phyloP scores from a whole-genome alignment of 2,888 invertebrate genomes.

The Sylvicola fuscatus region DNA sequence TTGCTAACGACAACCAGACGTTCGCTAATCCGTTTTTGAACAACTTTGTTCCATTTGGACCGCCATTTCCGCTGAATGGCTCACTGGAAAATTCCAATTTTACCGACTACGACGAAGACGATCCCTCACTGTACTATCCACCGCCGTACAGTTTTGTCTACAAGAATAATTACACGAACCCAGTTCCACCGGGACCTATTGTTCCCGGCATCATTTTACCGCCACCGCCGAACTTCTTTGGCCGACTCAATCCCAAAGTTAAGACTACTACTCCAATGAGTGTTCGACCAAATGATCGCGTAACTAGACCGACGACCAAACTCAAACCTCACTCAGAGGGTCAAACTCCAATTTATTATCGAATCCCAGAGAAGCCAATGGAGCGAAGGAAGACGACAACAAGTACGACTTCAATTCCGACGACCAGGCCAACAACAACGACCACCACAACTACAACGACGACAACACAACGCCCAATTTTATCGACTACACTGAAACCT shows the following conservation, averaged over 20 bases:
- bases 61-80: conserved; percentile 21
- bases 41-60: conserved; percentile 2
- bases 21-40: conserved; percentile 14
- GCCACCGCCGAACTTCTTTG: conserved; percentile 75
- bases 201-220: conserved; percentile 77
- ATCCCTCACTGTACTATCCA: conserved; percentile 79
- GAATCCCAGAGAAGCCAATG: background rate
- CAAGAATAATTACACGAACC: conserved; percentile 50
- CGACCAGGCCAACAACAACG: conserved; percentile 26
- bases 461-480: conserved; percentile 9
- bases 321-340: conserved; percentile 5
- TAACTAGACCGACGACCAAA: conserved; percentile 13
- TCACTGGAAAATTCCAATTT: conserved; percentile 46
- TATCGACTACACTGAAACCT: conserved; percentile 1
- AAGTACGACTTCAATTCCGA: conserved; percentile 16
- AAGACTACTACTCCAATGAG: conserved; percentile 9
- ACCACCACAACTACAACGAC: conserved; percentile 20
- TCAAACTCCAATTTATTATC: background rate
- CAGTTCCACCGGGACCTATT: conserved; percentile 63
- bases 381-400: conserved; percentile 23
- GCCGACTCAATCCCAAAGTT: conserved; percentile 30
- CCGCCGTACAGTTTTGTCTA: conserved; percentile 79
- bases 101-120: conserved; percentile 68
- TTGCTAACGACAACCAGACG: conserved; percentile 17
- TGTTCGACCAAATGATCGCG: conserved; percentile 9